These are phyloP conservation scores for Zaprionus tsacasi DNA, from an alignment of 1,140 invertebrate genomes.

Conservation along the genomic window DNA sequence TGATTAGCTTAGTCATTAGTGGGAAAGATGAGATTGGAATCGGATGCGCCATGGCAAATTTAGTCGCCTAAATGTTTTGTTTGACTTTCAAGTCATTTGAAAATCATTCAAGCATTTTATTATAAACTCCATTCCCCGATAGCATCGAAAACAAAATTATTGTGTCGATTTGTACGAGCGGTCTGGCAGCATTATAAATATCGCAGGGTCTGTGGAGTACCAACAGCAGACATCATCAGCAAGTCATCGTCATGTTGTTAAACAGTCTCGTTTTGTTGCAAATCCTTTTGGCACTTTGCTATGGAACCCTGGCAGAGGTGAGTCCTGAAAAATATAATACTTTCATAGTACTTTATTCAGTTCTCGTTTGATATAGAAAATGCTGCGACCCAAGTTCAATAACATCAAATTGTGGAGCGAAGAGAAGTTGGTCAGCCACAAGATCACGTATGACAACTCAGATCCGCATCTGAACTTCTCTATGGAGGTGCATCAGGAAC, in stretches of 20 bases:
- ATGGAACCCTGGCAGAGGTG: constrained; percentile 55
- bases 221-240: constrained; percentile 30
- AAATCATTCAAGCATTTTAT: constrained; percentile 54
- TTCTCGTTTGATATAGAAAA: constrained; percentile 56
- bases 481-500: constrained; percentile 68
- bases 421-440: constrained; percentile 68
- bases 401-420: constrained; percentile 76
- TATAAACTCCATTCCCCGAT: constrained; percentile 37
- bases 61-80: constrained; percentile 40
- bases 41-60: constrained; percentile 37
- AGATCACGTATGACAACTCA: constrained; percentile 58
- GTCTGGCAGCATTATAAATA: constrained; percentile 51
- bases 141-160: constrained; percentile 43
- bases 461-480: constrained; percentile 79
- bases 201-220: background rate
- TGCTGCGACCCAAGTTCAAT: constrained; percentile 76
- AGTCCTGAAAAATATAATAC: constrained; percentile 9
- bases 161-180: constrained; percentile 3
- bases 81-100: constrained; percentile 36
- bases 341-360: background rate
- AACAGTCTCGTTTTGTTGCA: constrained; percentile 39
- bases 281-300: constrained; percentile 51
- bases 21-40: constrained; percentile 29
- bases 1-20: constrained; percentile 54
- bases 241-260: constrained; percentile 51